A percentile compares a stretch with the other conserved stretches of the same genome.
Evolutionary conservation across 2,888 invertebrate species (phyloP).

Genomic region (Nymphalis polychloros): DNA sequence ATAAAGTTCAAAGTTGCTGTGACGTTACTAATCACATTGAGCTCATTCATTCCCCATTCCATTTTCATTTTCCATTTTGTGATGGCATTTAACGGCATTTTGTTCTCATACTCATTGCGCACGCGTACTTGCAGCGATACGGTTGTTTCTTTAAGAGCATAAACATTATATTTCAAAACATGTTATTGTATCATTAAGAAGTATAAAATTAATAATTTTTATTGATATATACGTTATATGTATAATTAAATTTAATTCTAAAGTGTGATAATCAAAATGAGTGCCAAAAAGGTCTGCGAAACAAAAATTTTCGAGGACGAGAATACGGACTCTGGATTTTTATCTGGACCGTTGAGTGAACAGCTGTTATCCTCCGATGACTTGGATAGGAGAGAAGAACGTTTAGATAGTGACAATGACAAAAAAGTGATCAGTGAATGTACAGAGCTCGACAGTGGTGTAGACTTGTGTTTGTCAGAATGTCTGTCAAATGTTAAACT

Average conservation of each 20-base stretch:
- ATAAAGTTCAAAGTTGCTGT: slow-evolving; percentile 31
- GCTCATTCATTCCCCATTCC: slow-evolving; percentile 29
- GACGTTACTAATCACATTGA: slow-evolving; percentile 9
- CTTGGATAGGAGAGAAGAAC: slow-evolving; percentile 27
- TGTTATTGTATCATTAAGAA: slow-evolving; percentile 54
- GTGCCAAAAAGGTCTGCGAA: slow-evolving; percentile 66
- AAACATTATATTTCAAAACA: slow-evolving; percentile 46
- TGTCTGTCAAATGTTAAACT: slow-evolving; percentile 82
- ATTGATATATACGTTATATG: slow-evolving; percentile 33
- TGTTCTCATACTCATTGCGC: slow-evolving; percentile 53
- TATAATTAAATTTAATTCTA: slow-evolving; percentile 30
- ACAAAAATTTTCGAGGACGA: slow-evolving; percentile 63
- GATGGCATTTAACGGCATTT: slow-evolving; percentile 11
- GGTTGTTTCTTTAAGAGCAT: slow-evolving; percentile 37
- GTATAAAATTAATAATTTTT: slow-evolving; percentile 38
- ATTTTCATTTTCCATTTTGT: slow-evolving; percentile 31
- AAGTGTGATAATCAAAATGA: slow-evolving; percentile 61
- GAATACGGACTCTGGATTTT: slow-evolving; percentile 66
- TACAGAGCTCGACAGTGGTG: slow-evolving; percentile 83
- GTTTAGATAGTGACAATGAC: slow-evolving; percentile 47
- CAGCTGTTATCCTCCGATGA: slow-evolving; percentile 44
- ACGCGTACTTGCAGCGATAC: slow-evolving; percentile 49
- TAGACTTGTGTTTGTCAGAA: slow-evolving; percentile 80
- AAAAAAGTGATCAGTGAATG: slow-evolving; percentile 53
- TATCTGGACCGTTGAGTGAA: slow-evolving; percentile 58